A percentile compares a stretch with the other conserved stretches of the same genome.
Evolutionary conservation across 2,888 invertebrate genomes (phyloP).

Genomic region (Panzeria rudis): DNA sequence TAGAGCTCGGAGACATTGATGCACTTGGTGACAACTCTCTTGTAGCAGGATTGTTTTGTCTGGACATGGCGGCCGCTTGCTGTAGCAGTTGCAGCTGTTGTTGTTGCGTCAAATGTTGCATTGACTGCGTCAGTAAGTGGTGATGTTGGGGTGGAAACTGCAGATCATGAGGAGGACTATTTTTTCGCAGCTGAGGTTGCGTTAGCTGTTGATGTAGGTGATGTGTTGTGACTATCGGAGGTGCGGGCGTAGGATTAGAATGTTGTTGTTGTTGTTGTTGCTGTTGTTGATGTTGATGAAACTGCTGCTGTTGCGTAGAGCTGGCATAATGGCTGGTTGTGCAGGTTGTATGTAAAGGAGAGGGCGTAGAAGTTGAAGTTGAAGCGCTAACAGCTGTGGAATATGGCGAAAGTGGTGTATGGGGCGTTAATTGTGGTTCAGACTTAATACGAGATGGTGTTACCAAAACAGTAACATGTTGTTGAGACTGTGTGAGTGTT

Average conservation of each 20-base stretch:
- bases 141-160: slow-evolving; percentile 74
- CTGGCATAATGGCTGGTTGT: slow-evolving; percentile 55
- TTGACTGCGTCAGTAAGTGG: slow-evolving; percentile 79
- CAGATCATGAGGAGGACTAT: slow-evolving; percentile 80
- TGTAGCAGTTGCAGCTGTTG: slow-evolving; percentile 82
- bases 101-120: slow-evolving; percentile 82
- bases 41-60: slow-evolving; percentile 73
- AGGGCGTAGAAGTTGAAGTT: slow-evolving; percentile 66
- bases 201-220: slow-evolving; percentile 81
- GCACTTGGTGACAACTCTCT: slow-evolving; percentile 79
- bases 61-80: slow-evolving; percentile 81
- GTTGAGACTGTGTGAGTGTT: slow-evolving; percentile 79
- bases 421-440: slow-evolving; percentile 78
- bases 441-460: slow-evolving; percentile 84
- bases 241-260: slow-evolving; percentile 74
- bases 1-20: slow-evolving; percentile 77
- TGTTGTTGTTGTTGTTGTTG: slow-evolving; percentile 79
- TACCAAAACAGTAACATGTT: slow-evolving; percentile 84
- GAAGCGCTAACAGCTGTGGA: slow-evolving; percentile 69
- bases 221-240: slow-evolving; percentile 81
- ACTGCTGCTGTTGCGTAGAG: slow-evolving; percentile 70
- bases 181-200: slow-evolving; percentile 79
- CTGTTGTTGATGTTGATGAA: slow-evolving; percentile 75
- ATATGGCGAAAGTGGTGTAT: slow-evolving; percentile 72
- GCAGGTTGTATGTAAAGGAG: slow-evolving; percentile 72